Conservation (phyloP, 2,888 invertebrate species). For the Liodrosophila aerea region DNA sequence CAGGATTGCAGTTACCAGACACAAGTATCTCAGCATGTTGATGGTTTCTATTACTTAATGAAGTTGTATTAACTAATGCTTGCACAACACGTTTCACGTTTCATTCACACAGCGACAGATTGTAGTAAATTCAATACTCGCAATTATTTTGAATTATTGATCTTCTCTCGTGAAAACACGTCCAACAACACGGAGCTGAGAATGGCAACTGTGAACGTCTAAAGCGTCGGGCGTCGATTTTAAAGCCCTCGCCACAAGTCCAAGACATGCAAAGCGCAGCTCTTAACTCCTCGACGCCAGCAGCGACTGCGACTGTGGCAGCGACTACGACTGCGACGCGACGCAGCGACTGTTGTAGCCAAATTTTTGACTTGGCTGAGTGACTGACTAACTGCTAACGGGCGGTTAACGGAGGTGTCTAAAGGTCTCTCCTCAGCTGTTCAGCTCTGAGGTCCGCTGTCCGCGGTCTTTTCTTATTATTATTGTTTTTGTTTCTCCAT, state of each 20-base stretch:
- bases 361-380: slow-evolving; percentile 4
- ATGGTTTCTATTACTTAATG: not conserved
- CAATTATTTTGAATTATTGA: slow-evolving; percentile 13
- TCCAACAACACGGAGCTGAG: slow-evolving; percentile 57
- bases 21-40: slow-evolving; percentile 51
- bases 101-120: not conserved
- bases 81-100: slow-evolving; percentile 1
- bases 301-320: slow-evolving; percentile 12
- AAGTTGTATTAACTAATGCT: not conserved
- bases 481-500: slow-evolving; percentile 34
- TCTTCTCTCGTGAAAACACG: slow-evolving; percentile 25
- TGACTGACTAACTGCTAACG: slow-evolving; percentile 15
- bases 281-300: slow-evolving; percentile 13
- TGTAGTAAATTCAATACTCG: not conserved
- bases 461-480: not conserved
- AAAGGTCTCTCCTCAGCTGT: slow-evolving; percentile 27
- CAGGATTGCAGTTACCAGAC: slow-evolving; percentile 37
- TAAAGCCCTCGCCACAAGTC: slow-evolving; percentile 58
- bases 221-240: slow-evolving; percentile 46
- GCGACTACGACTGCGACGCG: slow-evolving; percentile 20
- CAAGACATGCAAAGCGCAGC: slow-evolving; percentile 25
- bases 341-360: slow-evolving; percentile 13
- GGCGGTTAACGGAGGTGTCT: slow-evolving; percentile 15
- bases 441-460: slow-evolving; percentile 12
- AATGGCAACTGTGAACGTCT: slow-evolving; percentile 58